Evolutionary conservation across 2,888 invertebrate genomes (phyloP), one percentile per base, ranked within the genome.

Genomic region (Lasioglossum calceatum): DNA sequence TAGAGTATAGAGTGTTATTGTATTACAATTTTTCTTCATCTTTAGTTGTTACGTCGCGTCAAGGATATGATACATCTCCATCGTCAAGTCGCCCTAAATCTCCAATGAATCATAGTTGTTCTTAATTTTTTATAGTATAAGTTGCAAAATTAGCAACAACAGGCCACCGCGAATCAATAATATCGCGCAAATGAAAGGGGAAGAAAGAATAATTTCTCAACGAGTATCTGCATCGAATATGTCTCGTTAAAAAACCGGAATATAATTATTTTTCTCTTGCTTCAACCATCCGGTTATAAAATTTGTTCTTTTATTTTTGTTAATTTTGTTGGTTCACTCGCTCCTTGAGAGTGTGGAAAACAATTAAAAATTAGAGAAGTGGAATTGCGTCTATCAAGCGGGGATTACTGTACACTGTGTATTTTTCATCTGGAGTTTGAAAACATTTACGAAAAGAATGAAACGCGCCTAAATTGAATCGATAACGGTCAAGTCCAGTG

Each of bases 401-500:
- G 64, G 32, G 19, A 64, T 64, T 32, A 36, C 64, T 64, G 64
- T 64, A 19, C 64, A 64, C 32, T 32, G 8, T 32, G 8, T 32
- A 32, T 32, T 64, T 58, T 64, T 36, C 32, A 64, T 36, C 32
- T 64, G 8, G 19, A 64, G 64, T 32, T 32, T 27, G 64, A 36
- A 36, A 19, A 64, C 1, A 19, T 64, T 58, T 58, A 54, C 32
- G 16, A 32, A 16, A 32, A 7, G 32, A 19, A 64, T 36, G 70
- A 4, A 36, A 39, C 42, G n/a, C 42, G n/a, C 14, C 39, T n/a
- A n/a, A 71, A 71, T 71, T 42, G 23, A 71, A 42, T 76, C 47
- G 78, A 67, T 72, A 72, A 73, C 47, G 72, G 44, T 44, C 19
- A 32, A 73, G 23, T 32, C 47, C 19, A 73, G 47, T 72, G 85